Percentiles rank a stretch among this genome's conserved stretches.
Conservation (phyloP, 2,113 vertebrate genomes). For the Apaloderma vittatum region DNA sequence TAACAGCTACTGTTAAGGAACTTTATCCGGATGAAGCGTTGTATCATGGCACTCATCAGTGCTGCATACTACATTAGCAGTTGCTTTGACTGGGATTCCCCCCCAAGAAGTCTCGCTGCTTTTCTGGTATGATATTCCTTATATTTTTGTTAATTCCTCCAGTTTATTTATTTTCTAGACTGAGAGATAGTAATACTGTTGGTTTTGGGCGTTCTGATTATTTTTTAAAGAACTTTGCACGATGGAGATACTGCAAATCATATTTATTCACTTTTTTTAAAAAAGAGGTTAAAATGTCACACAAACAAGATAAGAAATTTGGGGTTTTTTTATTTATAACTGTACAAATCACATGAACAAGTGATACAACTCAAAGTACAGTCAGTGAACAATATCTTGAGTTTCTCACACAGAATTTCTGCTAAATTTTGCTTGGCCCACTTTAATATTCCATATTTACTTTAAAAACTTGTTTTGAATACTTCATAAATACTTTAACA, state of each 20-base stretch:
- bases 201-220: not conserved
- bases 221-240: not conserved
- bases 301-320: not conserved
- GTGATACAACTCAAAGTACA: not conserved
- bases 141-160: not conserved
- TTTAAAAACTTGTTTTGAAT: not conserved
- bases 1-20: constrained; percentile 91
- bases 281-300: not conserved
- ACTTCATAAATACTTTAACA: not conserved
- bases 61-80: constrained; percentile 94
- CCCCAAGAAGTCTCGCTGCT: constrained; percentile 96
- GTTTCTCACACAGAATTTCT: not conserved
- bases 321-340: fast-evolving
- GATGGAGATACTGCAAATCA: not conserved
- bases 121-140: constrained; percentile 89
- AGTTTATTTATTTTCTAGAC: not conserved
- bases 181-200: not conserved
- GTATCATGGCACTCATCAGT: constrained; percentile 92
- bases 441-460: not conserved
- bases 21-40: constrained; percentile 91
- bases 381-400: not conserved
- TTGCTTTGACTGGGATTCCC: constrained; percentile 98
- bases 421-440: not conserved
- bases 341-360: not conserved
- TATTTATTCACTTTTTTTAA: not conserved